These are phyloP conservation scores for Pristionchus arcanus DNA, from an alignment of 2,888 invertebrate genomes.

Conservation along the genomic window DNA sequence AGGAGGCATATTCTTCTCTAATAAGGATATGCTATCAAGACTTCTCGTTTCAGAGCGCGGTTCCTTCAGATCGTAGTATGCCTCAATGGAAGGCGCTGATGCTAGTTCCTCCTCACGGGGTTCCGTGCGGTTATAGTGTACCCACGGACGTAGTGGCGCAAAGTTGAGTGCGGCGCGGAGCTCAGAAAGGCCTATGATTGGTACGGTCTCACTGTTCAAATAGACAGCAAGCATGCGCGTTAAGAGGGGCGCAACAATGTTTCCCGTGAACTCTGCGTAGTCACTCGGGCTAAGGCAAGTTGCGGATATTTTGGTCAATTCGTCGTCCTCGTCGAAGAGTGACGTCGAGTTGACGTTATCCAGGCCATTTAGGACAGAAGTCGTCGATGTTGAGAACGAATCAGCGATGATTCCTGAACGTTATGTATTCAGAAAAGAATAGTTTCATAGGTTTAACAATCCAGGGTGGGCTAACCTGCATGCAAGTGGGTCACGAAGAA, in stretches of 20 bases:
- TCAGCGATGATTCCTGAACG: no score
- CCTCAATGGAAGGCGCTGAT: constrained; percentile 58
- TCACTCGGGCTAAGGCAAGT: constrained; percentile 56
- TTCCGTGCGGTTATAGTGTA: constrained; percentile 31
- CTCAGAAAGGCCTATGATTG: constrained; percentile 51
- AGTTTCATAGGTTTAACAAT: no score
- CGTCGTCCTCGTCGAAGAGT: background rate
- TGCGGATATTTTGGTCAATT: constrained; percentile 55
- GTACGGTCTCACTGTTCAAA: background rate
- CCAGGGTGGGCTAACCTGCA: background rate
- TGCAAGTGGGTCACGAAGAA: background rate
- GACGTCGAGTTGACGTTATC: background rate
- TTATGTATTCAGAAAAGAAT: no score
- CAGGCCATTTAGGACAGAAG: no score
- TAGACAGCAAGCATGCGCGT: background rate
- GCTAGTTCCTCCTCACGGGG: constrained; percentile 53
- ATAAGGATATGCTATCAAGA: constrained; percentile 57
- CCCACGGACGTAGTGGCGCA: constrained; percentile 38
- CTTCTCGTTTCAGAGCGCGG: constrained; percentile 56
- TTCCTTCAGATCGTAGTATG: constrained; percentile 58
- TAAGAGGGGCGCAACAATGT: background rate
- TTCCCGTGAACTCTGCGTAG: constrained; percentile 57
- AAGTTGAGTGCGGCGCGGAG: constrained; percentile 47
- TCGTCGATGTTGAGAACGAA: no score
- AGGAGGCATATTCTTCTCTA: constrained; percentile 59